A percentile compares a stretch with the other conserved stretches of the same genome.
Evolutionary conservation across 2,888 invertebrate genomes (phyloP).

Genomic region (Amblyjoppa proteus): DNA sequence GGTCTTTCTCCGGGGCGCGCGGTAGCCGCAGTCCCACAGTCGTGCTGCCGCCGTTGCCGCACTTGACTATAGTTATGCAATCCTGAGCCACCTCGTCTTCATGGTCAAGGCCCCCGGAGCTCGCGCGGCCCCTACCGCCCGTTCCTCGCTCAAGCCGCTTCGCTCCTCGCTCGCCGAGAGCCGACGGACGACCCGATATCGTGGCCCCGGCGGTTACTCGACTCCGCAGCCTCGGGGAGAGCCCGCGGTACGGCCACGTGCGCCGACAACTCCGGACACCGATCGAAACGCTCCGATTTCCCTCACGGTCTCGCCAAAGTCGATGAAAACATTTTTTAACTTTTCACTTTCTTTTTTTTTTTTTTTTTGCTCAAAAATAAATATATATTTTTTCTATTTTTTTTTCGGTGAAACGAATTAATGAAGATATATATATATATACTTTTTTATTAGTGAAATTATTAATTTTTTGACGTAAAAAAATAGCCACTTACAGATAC

Average conservation of each 20-base stretch:
- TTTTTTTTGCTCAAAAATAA: too few relatives aligned
- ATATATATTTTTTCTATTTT: too few relatives aligned
- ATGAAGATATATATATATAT: too few relatives aligned
- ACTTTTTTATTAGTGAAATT: too few relatives aligned
- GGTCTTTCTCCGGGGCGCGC: slow-evolving; percentile 64
- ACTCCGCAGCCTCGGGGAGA: slow-evolving; percentile 25
- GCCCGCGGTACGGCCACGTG: slow-evolving; percentile 31
- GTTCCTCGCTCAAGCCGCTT: slow-evolving; percentile 1
- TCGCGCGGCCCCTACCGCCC: slow-evolving; percentile 34
- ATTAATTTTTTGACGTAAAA: too few relatives aligned
- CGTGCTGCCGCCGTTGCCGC: slow-evolving; percentile 68
- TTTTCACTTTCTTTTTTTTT: too few relatives aligned
- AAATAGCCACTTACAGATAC: too few relatives aligned
- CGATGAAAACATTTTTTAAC: background rate
- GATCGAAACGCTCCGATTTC: background rate
- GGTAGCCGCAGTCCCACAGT: slow-evolving; percentile 66
- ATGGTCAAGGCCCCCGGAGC: slow-evolving; percentile 80
- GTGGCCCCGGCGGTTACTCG: slow-evolving; percentile 40
- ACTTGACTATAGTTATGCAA: slow-evolving; percentile 81
- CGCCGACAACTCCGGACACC: background rate
- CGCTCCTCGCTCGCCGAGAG: slow-evolving; percentile 21
- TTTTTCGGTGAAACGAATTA: too few relatives aligned
- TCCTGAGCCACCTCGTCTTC: slow-evolving; percentile 76
- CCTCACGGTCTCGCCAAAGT: background rate
- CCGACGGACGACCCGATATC: slow-evolving; percentile 48